These are phyloP conservation scores for Nasua narica DNA, from an alignment of 2,797 vertebrate species.

Conservation along the genomic window DNA sequence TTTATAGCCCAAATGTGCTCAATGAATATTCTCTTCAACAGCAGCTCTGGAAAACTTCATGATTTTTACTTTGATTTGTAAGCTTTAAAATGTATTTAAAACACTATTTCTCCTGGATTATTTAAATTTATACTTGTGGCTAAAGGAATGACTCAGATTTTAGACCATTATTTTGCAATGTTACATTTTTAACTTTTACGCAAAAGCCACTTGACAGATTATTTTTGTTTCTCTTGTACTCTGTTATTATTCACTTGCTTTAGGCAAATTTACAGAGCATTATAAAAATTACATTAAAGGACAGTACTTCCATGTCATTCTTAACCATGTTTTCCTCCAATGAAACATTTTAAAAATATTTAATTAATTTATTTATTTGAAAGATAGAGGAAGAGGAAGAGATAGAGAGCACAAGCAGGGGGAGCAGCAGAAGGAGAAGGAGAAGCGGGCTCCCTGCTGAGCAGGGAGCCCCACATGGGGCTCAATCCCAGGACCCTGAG, in stretches of 20 bases:
- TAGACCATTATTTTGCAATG: background rate
- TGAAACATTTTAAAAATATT: background rate
- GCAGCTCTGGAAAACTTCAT: background rate
- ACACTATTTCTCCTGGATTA: background rate
- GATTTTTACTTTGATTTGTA: background rate
- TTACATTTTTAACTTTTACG: background rate
- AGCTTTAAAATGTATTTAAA: constrained; percentile 15
- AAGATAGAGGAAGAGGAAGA: too few relatives aligned
- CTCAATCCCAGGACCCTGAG: background rate
- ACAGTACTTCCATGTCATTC: background rate
- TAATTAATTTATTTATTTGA: background rate
- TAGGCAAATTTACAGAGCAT: background rate
- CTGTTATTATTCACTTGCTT: background rate
- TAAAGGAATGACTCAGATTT: background rate
- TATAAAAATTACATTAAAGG: background rate
- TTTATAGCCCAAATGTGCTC: background rate
- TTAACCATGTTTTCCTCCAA: background rate
- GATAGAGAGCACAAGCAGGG: too few relatives aligned
- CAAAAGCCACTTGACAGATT: background rate
- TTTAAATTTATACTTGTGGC: background rate
- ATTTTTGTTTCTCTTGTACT: background rate
- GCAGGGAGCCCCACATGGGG: too few relatives aligned
- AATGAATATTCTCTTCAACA: background rate
- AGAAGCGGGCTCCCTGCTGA: background rate
- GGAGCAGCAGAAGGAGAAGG: too few relatives aligned